Evolutionary conservation across 2,113 vertebrate species (phyloP), one percentile per base, ranked within the genome.

Genomic region (Microtus pennsylvanicus): DNA sequence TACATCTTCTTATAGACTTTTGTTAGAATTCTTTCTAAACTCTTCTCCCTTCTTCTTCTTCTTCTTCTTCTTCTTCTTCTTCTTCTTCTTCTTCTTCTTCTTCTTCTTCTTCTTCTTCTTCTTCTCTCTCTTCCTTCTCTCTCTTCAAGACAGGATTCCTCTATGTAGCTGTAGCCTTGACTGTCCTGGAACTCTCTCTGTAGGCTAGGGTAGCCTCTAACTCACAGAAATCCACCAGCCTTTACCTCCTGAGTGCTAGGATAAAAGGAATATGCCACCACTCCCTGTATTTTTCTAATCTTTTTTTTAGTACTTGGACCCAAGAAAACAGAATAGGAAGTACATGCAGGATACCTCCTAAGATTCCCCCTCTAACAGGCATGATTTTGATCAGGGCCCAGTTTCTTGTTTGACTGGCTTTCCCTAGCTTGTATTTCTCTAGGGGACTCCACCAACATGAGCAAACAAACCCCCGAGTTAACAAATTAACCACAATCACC

Each of bases 1-100:
- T 96, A 12, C 75, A 80, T 91, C 93, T 94, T 94, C 76, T 55
- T 87, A 0, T 89, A 81, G 52, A 93, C 21, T 61, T 97, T 86
- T 47, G 89, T 21, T 58, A 87, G 75, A 95, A 91, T 14, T 65
- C 1, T 77, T 89, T 77, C 45, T 90, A 90, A 90, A 38, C 3
- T 78, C 52, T 58, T 82, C 10, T 70, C 5, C 2, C 14, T 3
- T 7, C 69, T 12, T 1, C 4, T 28, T 12, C 65, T 24, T 11
- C 50, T 50, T 2, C 50, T 50, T 2, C 50, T 50, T 13, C 50
- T 50, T 3, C 47, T 50, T 11, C 47, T 50, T 11, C 47, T 50
- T 11, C 47, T 50, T 14, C 67, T 69, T 10, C 24, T 2, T 16
- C 69, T 11, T 2, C 10, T 26, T 28, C 63, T 47, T 47, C 47